Evolutionary conservation across 2,113 vertebrate genomes (phyloP), one percentile per base, ranked within the genome.

Genomic region (Spea bombifrons): DNA sequence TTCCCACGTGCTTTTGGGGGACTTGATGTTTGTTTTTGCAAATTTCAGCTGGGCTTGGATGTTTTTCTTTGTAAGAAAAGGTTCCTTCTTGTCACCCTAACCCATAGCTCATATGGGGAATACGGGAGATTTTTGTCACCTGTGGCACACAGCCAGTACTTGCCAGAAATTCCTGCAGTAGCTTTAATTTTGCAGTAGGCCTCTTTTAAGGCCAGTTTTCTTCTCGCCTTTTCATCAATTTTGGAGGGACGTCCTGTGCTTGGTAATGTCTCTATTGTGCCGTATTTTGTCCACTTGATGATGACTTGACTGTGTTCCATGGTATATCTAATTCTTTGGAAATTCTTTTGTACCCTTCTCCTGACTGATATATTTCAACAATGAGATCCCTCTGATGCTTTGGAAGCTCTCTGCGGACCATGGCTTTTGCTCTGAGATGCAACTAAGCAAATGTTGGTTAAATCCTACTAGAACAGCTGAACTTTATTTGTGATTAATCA

Each of bases 1-100:
- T 92, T 92, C 87, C 87, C 75, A 81, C 63, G 83, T 78, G 77
- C n/a, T n/a, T n/a, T n/a, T n/a, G n/a, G n/a, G n/a, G n/a, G n/a
- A n/a, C n/a, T n/a, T n/a, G n/a, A n/a, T n/a, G n/a, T n/a, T n/a
- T n/a, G n/a, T n/a, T n/a, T n/a, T n/a, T n/a, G n/a, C n/a, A n/a
- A n/a, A n/a, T n/a, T n/a, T n/a, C n/a, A n/a, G n/a, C n/a, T n/a
- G n/a, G n/a, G n/a, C n/a, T n/a, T n/a, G n/a, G n/a, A n/a, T n/a
- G n/a, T n/a, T n/a, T n/a, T n/a, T n/a, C n/a, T n/a, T n/a, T n/a
- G n/a, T n/a, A n/a, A 81, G 84, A 87, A 47, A 88, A 71, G 69
- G 82, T 85, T 89, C 82, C 77, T 86, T 84, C 88, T 88, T 83
- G 85, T 15, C 10, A 2, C 67, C 47, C 44, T 70, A 70, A 8